Evolutionary conservation across 1,140 invertebrate species (phyloP).

Genomic region (Zaprionus lachaisei): DNA sequence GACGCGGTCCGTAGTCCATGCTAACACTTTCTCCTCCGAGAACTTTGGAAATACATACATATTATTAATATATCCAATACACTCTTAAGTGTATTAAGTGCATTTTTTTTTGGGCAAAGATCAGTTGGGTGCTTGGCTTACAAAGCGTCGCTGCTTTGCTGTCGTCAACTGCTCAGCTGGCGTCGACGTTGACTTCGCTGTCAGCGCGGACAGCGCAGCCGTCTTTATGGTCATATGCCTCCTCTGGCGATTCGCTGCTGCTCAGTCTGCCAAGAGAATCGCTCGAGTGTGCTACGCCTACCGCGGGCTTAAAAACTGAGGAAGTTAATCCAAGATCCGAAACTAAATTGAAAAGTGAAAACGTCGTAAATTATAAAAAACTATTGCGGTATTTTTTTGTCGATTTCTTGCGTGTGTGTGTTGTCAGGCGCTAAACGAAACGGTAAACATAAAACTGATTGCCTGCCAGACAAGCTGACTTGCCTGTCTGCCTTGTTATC

Average conservation of each 20-base stretch:
- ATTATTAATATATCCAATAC: background rate
- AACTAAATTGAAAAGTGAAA: slow-evolving; percentile 68
- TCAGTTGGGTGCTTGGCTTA: slow-evolving; percentile 55
- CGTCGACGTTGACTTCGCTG: slow-evolving; percentile 19
- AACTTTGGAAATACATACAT: background rate
- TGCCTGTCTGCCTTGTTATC: slow-evolving; percentile 50
- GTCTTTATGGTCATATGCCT: slow-evolving; percentile 47
- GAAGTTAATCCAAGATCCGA: slow-evolving; percentile 7
- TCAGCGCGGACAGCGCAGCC: slow-evolving; percentile 13
- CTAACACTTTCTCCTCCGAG: slow-evolving; percentile 10
- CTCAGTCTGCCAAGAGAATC: slow-evolving; percentile 72
- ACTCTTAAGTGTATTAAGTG: background rate
- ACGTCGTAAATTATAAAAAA: slow-evolving; percentile 27
- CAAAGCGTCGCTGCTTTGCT: slow-evolving; percentile 19
- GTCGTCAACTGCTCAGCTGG: slow-evolving; percentile 10
- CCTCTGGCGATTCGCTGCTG: slow-evolving; percentile 41
- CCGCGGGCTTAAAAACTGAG: slow-evolving; percentile 23
- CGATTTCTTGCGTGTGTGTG: slow-evolving; percentile 23
- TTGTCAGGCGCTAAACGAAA: slow-evolving; percentile 69
- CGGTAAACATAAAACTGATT: slow-evolving; percentile 70
- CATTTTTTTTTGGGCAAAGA: slow-evolving; percentile 13
- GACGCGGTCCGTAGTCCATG: slow-evolving; percentile 21
- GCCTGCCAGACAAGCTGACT: background rate
- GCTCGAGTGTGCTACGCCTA: slow-evolving; percentile 65
- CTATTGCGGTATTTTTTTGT: slow-evolving; percentile 34